phyloP scores from a whole-genome alignment of 2,797 vertebrate species.

The Lepilemur septentrionalis region DNA sequence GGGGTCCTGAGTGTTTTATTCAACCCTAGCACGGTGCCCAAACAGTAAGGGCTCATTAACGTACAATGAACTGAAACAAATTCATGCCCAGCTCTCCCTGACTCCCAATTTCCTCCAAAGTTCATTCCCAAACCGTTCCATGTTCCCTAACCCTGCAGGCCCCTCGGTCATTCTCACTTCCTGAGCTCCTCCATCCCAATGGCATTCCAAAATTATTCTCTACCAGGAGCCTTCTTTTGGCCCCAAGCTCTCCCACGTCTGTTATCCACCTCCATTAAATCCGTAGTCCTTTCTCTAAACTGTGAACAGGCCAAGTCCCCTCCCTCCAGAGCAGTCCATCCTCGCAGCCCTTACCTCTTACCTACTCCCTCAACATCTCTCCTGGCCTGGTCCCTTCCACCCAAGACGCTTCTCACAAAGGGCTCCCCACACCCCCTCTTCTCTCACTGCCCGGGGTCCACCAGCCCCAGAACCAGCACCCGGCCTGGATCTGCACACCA shows the following conservation, averaged over 20 bases:
- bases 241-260: background rate
- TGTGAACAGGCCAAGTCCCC: background rate
- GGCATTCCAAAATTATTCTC: conserved; percentile 40
- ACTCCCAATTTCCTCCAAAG: conserved; percentile 17
- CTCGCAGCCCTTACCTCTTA: background rate
- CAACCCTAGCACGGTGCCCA: background rate
- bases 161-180: background rate
- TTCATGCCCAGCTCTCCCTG: background rate
- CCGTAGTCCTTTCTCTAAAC: background rate
- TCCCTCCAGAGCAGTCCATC: background rate
- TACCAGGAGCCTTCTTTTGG: background rate
- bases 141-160: background rate
- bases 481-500: background rate
- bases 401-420: background rate
- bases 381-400: background rate
- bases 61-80: background rate
- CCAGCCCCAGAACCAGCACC: background rate
- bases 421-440: background rate
- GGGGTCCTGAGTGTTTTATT: background rate
- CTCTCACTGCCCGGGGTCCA: background rate
- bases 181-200: conserved; percentile 39
- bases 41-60: background rate
- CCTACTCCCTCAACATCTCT: background rate
- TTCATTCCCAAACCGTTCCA: background rate
- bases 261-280: background rate